These are phyloP conservation scores for Limnephilus lunatus DNA, from an alignment of 2,888 invertebrate species.

Conservation along the genomic window DNA sequence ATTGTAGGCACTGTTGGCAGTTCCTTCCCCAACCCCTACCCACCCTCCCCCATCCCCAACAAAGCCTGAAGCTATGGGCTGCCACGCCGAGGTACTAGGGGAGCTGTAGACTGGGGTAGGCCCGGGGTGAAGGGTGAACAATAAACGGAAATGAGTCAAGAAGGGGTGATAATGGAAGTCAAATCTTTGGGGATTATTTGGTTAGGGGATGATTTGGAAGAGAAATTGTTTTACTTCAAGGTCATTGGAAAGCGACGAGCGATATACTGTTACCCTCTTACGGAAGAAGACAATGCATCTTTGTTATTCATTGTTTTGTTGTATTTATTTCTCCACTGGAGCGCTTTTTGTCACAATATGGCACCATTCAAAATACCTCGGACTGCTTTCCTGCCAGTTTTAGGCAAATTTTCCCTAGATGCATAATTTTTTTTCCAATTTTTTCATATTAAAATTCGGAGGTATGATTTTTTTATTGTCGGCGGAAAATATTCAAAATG, in stretches of 20 bases:
- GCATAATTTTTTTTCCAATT: no score
- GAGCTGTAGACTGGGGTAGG: neutral
- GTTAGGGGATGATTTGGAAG: constrained; percentile 37
- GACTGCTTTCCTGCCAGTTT: no score
- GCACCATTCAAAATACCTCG: no score
- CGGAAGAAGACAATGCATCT: no score
- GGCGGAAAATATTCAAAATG: no score
- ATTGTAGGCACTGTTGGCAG: constrained; percentile 40
- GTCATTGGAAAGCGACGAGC: neutral
- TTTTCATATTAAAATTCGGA: no score
- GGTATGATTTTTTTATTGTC: no score
- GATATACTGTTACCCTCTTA: no score
- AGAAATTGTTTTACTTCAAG: constrained; percentile 29
- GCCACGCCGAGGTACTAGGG: neutral
- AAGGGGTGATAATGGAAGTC: constrained; percentile 58
- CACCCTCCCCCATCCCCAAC: neutral
- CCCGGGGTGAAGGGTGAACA: constrained; percentile 64
- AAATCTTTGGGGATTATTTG: constrained; percentile 46
- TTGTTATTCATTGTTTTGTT: no score
- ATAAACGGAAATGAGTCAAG: constrained; percentile 65
- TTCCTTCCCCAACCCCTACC: constrained; percentile 20
- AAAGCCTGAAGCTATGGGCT: constrained; percentile 2
- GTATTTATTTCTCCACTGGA: no score
- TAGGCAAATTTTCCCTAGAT: no score
- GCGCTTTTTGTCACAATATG: no score